Percentiles rank a stretch among this genome's conserved stretches.
Conservation (phyloP, 2,888 invertebrate genomes). For the Mythimna loreyi region DNA sequence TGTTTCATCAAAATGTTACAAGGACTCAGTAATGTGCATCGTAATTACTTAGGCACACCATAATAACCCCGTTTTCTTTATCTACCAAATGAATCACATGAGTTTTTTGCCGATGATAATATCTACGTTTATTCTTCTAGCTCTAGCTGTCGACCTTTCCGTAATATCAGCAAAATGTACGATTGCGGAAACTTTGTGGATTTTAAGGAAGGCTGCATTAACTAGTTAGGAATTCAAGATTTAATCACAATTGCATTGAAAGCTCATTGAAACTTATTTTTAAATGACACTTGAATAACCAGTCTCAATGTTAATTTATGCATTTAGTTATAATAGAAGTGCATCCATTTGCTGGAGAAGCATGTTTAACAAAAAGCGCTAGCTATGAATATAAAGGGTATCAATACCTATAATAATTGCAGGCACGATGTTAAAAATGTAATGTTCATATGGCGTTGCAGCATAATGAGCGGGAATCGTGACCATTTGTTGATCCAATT, state of each 20-base stretch:
- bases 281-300: slow-evolving; percentile 29
- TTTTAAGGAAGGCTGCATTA: slow-evolving; percentile 20
- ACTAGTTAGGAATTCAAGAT: slow-evolving; percentile 8
- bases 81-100: slow-evolving; percentile 64
- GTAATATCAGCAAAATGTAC: slow-evolving; percentile 1
- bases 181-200: slow-evolving; percentile 4
- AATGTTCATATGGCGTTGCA: slow-evolving; percentile 62
- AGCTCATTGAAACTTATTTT: slow-evolving; percentile 5
- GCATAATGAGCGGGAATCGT: slow-evolving; percentile 65
- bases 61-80: slow-evolving; percentile 68
- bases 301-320: slow-evolving; percentile 5
- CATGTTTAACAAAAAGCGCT: slow-evolving; percentile 4
- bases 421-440: slow-evolving; percentile 32
- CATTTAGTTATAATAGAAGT: not conserved
- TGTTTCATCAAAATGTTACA: slow-evolving; percentile 79
- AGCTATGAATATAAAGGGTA: slow-evolving; percentile 26
- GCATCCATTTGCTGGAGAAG: slow-evolving; percentile 7
- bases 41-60: slow-evolving; percentile 72
- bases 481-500: slow-evolving; percentile 74
- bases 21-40: slow-evolving; percentile 73
- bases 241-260: slow-evolving; percentile 3
- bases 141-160: slow-evolving; percentile 41
- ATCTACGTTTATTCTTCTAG: slow-evolving; percentile 42
- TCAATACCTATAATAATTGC: slow-evolving; percentile 20
- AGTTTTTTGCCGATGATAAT: slow-evolving; percentile 56